Evolutionary conservation across 2,888 invertebrate species (phyloP), one percentile per base, ranked within the genome.

Genomic region (Octonoba sinensis): DNA sequence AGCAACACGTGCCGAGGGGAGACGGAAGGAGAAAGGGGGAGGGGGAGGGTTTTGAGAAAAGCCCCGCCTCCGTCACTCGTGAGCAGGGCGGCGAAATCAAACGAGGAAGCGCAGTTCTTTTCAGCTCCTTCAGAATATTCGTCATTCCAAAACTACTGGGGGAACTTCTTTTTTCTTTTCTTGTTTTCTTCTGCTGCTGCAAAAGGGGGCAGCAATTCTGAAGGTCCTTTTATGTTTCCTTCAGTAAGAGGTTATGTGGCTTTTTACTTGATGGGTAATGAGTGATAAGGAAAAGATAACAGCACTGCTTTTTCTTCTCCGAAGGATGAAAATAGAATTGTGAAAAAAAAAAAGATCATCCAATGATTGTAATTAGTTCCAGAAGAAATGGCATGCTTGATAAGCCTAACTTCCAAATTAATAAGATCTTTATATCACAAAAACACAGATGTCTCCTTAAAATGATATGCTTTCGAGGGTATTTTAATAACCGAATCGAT

Each of bases 41-140:
- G 62, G 62, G 44, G 16, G 11, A 18, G n/a, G n/a, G 8, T 62
- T 44, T 62, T 44, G 18, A 20, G 49, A 56, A 44, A 46, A 56
- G 62, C 64, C 24, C 56, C 67, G 67, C 75, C 75, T 60, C 57
- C 3, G 4, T 24, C 36, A 27, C 27, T 27, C 27, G 27, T 27
- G 27, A 27, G 27, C 27, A 36, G 49, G 60, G 44, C 67, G 59
- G 76, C 54, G 22, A n/a, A 44, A 47, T 75, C 69, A 76, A 76
- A 69, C 44, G 51, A 74, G 62, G 62, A 59, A 67, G 51, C 20
- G 16, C 16, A 59, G 24, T 44, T 71, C 27, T 49, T 12, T 18
- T 15, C 22, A 20, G 20, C 71, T 49, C 13, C 15, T 22, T 13
- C 16, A 8, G 27, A 27, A 54, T 27, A 67, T 62, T 62, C 62